Conservation (phyloP, 64 coral and sea anemone species). For the Astreopora myriophthalma region DNA sequence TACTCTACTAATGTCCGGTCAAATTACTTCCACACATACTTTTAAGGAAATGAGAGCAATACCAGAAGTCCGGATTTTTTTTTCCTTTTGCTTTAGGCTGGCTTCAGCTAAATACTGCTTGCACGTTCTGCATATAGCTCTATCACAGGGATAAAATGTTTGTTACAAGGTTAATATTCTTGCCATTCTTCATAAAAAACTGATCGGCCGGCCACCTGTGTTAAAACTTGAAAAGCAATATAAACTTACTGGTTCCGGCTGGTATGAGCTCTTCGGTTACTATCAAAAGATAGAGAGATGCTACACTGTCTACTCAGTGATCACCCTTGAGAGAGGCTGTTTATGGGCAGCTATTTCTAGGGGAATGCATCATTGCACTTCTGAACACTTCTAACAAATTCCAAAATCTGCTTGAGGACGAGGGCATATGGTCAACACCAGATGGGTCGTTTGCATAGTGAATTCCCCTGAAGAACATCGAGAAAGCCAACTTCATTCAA, state of each 20-base stretch:
- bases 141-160: not conserved
- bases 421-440: constrained; percentile 50
- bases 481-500: too few relatives aligned
- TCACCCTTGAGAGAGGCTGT: constrained; percentile 19
- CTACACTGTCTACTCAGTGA: not conserved
- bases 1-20: too few relatives aligned
- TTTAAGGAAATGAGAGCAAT: too few relatives aligned
- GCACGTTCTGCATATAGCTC: constrained; percentile 40
- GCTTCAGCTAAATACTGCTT: constrained; percentile 2
- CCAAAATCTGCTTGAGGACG: constrained; percentile 31
- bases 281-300: not conserved
- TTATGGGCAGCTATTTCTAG: constrained; percentile 19
- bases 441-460: too few relatives aligned
- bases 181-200: not conserved
- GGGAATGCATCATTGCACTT: constrained; percentile 51
- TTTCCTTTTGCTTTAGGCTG: not conserved
- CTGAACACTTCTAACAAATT: too few relatives aligned
- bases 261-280: not conserved
- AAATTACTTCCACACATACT: not conserved
- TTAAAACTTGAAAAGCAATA: not conserved
- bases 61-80: not conserved
- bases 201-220: too few relatives aligned
- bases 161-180: not conserved
- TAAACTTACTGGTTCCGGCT: constrained; percentile 53
- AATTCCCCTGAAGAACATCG: too few relatives aligned